A percentile compares a stretch with the other conserved stretches of the same genome.
phyloP scores from a whole-genome alignment of 2,888 invertebrate genomes.

The Polydrusus pterygomalis region DNA sequence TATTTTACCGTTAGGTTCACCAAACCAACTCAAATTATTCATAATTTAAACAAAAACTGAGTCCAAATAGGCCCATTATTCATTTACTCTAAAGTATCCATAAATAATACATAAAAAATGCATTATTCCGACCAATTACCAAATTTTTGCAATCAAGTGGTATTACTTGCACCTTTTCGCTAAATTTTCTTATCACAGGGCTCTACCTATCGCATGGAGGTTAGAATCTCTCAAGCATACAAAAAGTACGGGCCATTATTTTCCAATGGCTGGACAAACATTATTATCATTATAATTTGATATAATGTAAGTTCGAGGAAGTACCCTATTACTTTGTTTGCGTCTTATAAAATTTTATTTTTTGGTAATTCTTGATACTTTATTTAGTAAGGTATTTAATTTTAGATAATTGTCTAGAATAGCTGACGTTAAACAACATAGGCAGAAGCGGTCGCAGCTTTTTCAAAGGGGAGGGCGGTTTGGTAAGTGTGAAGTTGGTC shows the following conservation, averaged over 20 bases:
- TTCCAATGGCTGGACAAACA: slow-evolving; percentile 53
- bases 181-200: slow-evolving; percentile 44
- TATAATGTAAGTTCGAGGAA: slow-evolving; percentile 48
- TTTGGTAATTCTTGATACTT: not conserved
- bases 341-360: slow-evolving; percentile 24
- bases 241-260: slow-evolving; percentile 46
- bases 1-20: slow-evolving; percentile 53
- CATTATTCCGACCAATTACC: slow-evolving; percentile 33
- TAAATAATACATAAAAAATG: slow-evolving; percentile 46
- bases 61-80: slow-evolving; percentile 43
- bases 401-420: not conserved
- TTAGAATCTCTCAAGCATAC: slow-evolving; percentile 41
- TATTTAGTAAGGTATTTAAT: not conserved
- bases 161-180: slow-evolving; percentile 42
- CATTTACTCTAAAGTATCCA: slow-evolving; percentile 37
- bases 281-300: slow-evolving; percentile 52
- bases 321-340: slow-evolving; percentile 43
- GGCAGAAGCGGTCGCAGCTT: no score
- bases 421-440: no score
- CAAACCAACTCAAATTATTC: slow-evolving; percentile 55
- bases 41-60: slow-evolving; percentile 45
- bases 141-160: slow-evolving; percentile 45
- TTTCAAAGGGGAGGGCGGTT: no score
- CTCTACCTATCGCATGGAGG: slow-evolving; percentile 24
- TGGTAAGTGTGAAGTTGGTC: no score